phyloP scores from a whole-genome alignment of 2,113 vertebrate genomes.

The Gavia stellata region DNA sequence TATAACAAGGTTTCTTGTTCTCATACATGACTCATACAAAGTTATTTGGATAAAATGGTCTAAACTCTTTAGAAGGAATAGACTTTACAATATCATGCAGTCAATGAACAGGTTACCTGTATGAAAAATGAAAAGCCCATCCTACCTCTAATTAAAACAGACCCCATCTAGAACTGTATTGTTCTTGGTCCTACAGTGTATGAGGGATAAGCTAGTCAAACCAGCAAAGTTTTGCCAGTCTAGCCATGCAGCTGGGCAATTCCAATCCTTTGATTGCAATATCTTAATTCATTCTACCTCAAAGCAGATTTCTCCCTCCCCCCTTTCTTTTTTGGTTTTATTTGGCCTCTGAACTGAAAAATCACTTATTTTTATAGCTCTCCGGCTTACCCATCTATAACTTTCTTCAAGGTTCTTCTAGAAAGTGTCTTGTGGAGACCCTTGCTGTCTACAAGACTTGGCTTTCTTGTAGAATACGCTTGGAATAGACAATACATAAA shows the following conservation, averaged over 20 bases:
- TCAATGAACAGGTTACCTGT: neutral
- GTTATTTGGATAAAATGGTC: neutral
- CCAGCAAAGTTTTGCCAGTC: neutral
- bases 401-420: neutral
- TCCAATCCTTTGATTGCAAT: neutral
- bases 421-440: neutral
- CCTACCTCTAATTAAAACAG: neutral
- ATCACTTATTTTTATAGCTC: neutral
- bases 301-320: neutral
- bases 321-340: neutral
- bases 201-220: neutral
- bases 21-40: neutral
- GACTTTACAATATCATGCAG: neutral
- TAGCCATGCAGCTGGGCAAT: neutral
- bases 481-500: neutral
- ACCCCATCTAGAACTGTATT: neutral
- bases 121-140: neutral
- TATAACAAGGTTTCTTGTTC: neutral
- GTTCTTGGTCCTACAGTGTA: neutral
- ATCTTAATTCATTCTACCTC: neutral
- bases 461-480: neutral
- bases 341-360: neutral
- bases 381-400: neutral
- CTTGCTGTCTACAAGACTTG: neutral
- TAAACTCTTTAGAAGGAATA: neutral